Percentiles rank a stretch among this genome's conserved stretches.
Conservation (phyloP, 2,888 invertebrate species). For the Euplagia quadripunctaria region DNA sequence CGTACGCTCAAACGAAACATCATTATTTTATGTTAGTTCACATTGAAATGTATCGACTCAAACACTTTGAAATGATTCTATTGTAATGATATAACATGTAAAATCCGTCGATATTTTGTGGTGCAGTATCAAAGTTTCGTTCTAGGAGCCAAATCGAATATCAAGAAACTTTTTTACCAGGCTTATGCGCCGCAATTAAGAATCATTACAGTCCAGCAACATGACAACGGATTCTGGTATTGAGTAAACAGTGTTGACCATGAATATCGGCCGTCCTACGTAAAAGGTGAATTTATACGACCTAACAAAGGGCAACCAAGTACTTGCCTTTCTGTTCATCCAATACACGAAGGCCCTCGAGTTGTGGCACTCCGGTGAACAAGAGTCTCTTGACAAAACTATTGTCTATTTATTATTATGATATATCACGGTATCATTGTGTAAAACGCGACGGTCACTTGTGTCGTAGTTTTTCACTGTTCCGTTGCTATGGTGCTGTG, state of each 20-base stretch:
- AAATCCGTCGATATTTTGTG: conserved; percentile 23
- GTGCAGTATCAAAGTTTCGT: conserved; percentile 5
- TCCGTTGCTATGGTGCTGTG: conserved; percentile 74
- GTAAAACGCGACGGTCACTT: conserved; percentile 75
- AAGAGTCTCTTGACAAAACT: conserved; percentile 63
- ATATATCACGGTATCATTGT: conserved; percentile 77
- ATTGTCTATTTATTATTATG: conserved; percentile 62
- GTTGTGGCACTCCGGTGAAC: conserved; percentile 73
- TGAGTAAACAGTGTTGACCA: conserved; percentile 71
- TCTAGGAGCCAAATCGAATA: conserved; percentile 11
- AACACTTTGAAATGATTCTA: conserved; percentile 19
- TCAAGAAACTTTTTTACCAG: conserved; percentile 17
- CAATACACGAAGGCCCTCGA: conserved; percentile 81
- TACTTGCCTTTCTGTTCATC: conserved; percentile 86
- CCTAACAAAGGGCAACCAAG: conserved; percentile 69
- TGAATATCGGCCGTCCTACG: conserved; percentile 58
- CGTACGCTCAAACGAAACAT: conserved; percentile 45
- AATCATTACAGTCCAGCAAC: conserved; percentile 29
- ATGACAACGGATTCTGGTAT: conserved; percentile 46
- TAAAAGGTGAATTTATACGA: conserved; percentile 65
- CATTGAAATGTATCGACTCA: conserved; percentile 46
- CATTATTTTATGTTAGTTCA: conserved; percentile 39
- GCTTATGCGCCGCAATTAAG: conserved; percentile 31
- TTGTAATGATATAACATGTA: background rate
- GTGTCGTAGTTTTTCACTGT: conserved; percentile 78